phyloP scores from a whole-genome alignment of 2,797 vertebrate genomes.

The Hemibagrus guttatus region DNA sequence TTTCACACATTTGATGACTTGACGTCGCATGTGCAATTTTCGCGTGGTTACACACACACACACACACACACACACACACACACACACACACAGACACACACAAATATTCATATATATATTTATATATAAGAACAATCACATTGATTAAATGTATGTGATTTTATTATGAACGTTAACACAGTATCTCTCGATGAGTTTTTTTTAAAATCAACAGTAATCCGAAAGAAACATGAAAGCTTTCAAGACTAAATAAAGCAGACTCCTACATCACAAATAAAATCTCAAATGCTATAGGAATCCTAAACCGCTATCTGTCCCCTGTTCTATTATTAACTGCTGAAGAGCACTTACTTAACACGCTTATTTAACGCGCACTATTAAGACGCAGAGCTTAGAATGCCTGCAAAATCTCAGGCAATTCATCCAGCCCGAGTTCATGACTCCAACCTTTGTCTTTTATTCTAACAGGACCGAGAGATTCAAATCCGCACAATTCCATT shows the following conservation, averaged over 20 bases:
- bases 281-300: background rate
- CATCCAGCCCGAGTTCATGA: slow-evolving; percentile 19
- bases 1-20: background rate
- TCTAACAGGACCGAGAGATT: slow-evolving; percentile 38
- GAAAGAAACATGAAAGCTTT: background rate
- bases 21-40: background rate
- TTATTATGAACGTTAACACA: background rate
- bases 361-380: slow-evolving; percentile 1
- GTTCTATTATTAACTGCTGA: background rate
- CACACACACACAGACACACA: background rate
- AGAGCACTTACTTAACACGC: slow-evolving; percentile 6
- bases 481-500: slow-evolving; percentile 52
- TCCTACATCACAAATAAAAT: background rate
- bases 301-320: background rate
- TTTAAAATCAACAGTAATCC: background rate
- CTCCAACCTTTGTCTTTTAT: slow-evolving; percentile 39
- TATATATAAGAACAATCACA: background rate
- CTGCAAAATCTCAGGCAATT: slow-evolving; percentile 2
- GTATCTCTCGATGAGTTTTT: background rate
- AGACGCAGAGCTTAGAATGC: background rate
- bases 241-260: background rate
- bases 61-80: background rate
- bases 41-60: background rate
- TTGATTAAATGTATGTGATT: background rate
- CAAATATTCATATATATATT: background rate